Conservation (phyloP, 2,888 invertebrate genomes). For the Pachymerium ferrugineum region DNA sequence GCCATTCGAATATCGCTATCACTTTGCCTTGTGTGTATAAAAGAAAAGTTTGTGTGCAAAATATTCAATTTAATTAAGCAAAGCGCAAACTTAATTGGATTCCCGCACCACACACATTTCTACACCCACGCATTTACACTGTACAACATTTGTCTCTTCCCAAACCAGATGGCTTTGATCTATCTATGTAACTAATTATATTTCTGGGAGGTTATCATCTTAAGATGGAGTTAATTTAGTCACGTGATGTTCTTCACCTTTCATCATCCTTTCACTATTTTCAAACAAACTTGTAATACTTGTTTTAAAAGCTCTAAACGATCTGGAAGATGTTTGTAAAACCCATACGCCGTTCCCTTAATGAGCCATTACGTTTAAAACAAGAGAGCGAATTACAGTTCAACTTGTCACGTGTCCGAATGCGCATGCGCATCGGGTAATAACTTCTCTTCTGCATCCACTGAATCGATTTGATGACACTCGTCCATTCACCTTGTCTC, state of each 20-base stretch:
- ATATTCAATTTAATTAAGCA: slow-evolving; percentile 21
- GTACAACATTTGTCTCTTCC: not conserved
- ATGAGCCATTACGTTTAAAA: not conserved
- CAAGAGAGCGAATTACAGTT: not conserved
- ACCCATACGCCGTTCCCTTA: not conserved
- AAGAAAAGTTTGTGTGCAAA: slow-evolving; percentile 17
- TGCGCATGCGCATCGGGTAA: not conserved
- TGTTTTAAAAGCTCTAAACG: not conserved
- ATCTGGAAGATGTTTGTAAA: not conserved
- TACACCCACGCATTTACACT: not conserved
- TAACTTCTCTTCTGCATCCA: not conserved
- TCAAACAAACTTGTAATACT: not conserved
- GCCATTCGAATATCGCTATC: slow-evolving; percentile 15
- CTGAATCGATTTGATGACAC: not conserved
- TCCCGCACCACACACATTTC: not conserved
- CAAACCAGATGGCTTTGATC: slow-evolving; percentile 5
- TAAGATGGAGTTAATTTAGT: not conserved
- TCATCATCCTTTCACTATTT: not conserved
- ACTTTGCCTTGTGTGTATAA: slow-evolving; percentile 4
- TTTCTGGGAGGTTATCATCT: not conserved
- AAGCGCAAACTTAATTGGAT: slow-evolving; percentile 3
- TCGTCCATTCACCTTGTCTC: not conserved
- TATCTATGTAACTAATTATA: not conserved
- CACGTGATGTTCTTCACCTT: not conserved
- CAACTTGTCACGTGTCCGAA: not conserved